Evolutionary conservation across 2,888 invertebrate genomes (phyloP).

Genomic region (Nineta flava): DNA sequence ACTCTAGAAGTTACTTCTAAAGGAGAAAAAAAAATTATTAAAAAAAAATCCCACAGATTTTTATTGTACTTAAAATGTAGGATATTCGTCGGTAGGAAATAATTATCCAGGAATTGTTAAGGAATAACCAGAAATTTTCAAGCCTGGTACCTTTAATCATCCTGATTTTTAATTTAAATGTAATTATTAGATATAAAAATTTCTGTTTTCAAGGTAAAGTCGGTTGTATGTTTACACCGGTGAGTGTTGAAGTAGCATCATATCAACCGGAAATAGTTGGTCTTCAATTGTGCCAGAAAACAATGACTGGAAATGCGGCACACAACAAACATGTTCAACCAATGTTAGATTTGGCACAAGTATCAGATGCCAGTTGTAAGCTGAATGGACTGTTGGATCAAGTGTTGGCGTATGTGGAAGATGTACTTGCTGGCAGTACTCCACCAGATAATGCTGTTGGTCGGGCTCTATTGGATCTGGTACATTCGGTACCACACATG

Average conservation of each 20-base stretch:
- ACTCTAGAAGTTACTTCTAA: too few species aligned
- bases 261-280: constrained; percentile 87
- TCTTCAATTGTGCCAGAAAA: constrained; percentile 69
- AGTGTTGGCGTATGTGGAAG: constrained; percentile 77
- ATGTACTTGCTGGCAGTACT: constrained; percentile 67
- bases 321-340: constrained; percentile 43
- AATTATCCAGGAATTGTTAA: too few species aligned
- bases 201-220: constrained; percentile 47
- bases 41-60: too few species aligned
- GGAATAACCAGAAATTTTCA: too few species aligned
- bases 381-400: constrained; percentile 62
- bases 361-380: constrained; percentile 69
- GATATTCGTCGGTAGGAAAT: too few species aligned
- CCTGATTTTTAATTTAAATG: too few species aligned
- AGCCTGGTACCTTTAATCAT: too few species aligned
- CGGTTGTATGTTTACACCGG: constrained; percentile 93
- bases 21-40: too few species aligned
- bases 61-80: too few species aligned
- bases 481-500: constrained; percentile 85
- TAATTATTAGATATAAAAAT: too few species aligned
- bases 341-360: constrained; percentile 55
- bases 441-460: constrained; percentile 78
- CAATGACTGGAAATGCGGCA: constrained; percentile 36
- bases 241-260: constrained; percentile 72
- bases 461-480: constrained; percentile 74